A percentile compares a stretch with the other conserved stretches of the same genome.
phyloP scores from a whole-genome alignment of 2,888 invertebrate species.

The Stramonita haemastoma region DNA sequence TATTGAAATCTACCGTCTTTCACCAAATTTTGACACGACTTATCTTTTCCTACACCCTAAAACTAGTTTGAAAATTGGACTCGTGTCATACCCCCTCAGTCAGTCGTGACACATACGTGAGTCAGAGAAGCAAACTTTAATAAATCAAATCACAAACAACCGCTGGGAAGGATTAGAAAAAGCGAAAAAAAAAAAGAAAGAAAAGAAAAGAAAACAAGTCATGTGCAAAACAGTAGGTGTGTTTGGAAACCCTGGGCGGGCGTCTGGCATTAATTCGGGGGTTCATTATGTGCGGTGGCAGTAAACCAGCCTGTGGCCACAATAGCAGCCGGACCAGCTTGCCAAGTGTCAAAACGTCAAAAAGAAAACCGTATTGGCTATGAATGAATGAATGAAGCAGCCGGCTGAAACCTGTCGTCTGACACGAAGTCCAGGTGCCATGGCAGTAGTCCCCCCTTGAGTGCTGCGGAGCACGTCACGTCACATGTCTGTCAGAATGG shows the following conservation, averaged over 20 bases:
- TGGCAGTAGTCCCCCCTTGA: slow-evolving; percentile 30
- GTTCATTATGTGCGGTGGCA: slow-evolving; percentile 12
- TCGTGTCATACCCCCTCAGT: too few species aligned
- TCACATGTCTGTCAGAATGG: slow-evolving; percentile 6
- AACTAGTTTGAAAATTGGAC: too few species aligned
- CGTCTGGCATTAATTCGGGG: not conserved
- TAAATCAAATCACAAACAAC: not conserved
- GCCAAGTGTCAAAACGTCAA: slow-evolving; percentile 35
- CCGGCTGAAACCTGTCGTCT: not conserved
- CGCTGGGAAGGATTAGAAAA: not conserved
- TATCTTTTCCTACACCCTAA: too few species aligned
- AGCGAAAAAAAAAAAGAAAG: not conserved
- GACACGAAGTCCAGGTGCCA: slow-evolving; percentile 11
- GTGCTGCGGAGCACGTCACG: slow-evolving; percentile 29
- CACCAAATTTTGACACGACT: too few species aligned
- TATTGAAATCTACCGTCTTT: too few species aligned
- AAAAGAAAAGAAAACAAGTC: not conserved
- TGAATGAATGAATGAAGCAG: slow-evolving; percentile 14
- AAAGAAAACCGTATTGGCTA: slow-evolving; percentile 6
- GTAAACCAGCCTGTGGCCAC: slow-evolving; percentile 5
- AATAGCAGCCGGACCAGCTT: slow-evolving; percentile 4
- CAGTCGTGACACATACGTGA: too few species aligned
- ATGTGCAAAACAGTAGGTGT: slow-evolving; percentile 4
- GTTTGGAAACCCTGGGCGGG: not conserved
- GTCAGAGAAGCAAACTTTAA: too few species aligned